Evolutionary conservation across 64 coral and sea anemone genomes (phyloP), one percentile per base, ranked within the genome.

Genomic region (Porites lutea): DNA sequence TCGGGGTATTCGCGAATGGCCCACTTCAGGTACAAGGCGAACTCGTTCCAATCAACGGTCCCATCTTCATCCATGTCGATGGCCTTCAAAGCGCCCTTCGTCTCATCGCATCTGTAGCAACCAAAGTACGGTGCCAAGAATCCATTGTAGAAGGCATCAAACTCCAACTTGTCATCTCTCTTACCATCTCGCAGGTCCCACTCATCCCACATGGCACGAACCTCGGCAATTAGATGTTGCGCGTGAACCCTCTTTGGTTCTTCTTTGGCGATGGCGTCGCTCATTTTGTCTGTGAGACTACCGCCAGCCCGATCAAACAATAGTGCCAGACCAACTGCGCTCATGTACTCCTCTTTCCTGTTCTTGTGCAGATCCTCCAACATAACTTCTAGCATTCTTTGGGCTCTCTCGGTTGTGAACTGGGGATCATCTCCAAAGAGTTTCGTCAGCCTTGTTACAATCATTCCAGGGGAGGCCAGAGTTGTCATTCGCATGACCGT

Each of bases 311-410:
- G 94, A 50, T 95, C 89, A 65, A 95, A 95, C 57, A 95, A 50
- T 3, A 92, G 8, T 18, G 94, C 94, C 1, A 95, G 63, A 9
- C 94, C 94, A 16, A 83, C 77, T 6, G 20, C 77, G 14, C 94
- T 95, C 89, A 92, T 91, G 65, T 95, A 95, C 47, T 95, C 94
- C 51, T 95, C 94, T 44, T 95, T 95, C 43, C 75, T 95, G 62
- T 92, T 92, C 2, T 72, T 63, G 60, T 93, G 86, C 53, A 96
- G 95, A 92, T 96, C 86, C 79, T 93, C 87, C 68, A 96, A 63
- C 95, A 96, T 93, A 14, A 71, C 86, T 52, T 89, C 86, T 7
- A 46, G 13, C 95, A 96, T 96, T 89, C 80, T 71, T 45, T 93
- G 47, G 47, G 64, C 95, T 61, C 71, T 52, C 48, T 93, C 87